Evolutionary conservation across 2,888 invertebrate species (phyloP), one percentile per base, ranked within the genome.

Genomic region (Dinocampus coccinellae): DNA sequence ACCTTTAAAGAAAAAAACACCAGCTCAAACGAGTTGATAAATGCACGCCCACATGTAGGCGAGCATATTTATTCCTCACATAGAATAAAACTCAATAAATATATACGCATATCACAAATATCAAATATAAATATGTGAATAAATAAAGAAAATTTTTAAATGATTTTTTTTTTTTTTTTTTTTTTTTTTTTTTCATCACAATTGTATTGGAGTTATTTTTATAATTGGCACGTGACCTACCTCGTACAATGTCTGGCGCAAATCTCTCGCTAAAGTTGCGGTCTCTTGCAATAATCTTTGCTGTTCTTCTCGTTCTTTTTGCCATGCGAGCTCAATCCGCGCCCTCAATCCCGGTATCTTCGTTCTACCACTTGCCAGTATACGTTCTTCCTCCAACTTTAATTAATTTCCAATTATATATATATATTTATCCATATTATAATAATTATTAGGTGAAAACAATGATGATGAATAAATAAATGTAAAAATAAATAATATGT

Each of bases 231-330:
- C 52, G 72, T 63, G 70, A 60, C 63, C 74, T 83, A 91, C 92
- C 90, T 95, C 96, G 82, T 95, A 95, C 36, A 96, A 90, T 0
- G 96, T 96, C 87, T 96, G 96, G 13, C 96, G 89, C 61, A 97
- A 88, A 86, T 97, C 97, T 73, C 96, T 90, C 0, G 97, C 96
- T 73, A 97, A 90, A 0, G 96, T 96, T 47, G 96, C 95, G 0
- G 96, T 96, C 89, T 97, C 97, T 84, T 96, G 95, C 34, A 97
- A 88, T 47, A 97, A 88, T n/a, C 96, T 90, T 79, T 96, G 96
- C 81, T 96, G 96, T 81, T 97, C 97, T 85, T 96, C 96, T 24
- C 97, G 90, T 87, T 97, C 97, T 85, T 96, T 97, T 83, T 96
- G 96, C 97, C 97, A 97, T 0, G 96, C 95, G 16, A 97, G 89